These are phyloP conservation scores for Rhagium mordax DNA, from an alignment of 2,888 invertebrate species.

Conservation along the genomic window DNA sequence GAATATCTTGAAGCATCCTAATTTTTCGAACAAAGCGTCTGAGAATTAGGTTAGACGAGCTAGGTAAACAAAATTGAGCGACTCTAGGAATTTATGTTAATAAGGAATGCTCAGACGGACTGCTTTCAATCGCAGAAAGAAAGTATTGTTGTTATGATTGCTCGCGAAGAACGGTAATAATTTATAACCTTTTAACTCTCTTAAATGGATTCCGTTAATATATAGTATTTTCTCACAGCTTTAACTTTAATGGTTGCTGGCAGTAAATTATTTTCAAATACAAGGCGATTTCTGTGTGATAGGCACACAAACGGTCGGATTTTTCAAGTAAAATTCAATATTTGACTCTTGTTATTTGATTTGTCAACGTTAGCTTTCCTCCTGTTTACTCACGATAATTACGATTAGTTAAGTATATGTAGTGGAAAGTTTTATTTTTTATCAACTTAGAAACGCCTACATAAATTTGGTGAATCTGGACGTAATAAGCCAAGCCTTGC, in stretches of 20 bases:
- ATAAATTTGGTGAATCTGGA: too few species aligned
- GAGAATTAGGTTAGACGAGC: slow-evolving; percentile 25
- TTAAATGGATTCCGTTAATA: background rate
- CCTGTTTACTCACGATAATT: background rate
- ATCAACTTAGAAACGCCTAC: too few species aligned
- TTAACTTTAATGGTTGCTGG: background rate
- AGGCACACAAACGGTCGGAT: background rate
- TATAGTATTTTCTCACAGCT: background rate
- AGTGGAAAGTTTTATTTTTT: too few species aligned
- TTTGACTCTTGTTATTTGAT: background rate
- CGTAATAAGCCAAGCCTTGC: too few species aligned
- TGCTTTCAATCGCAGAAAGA: background rate
- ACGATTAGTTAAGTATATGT: background rate
- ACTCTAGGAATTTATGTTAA: slow-evolving; percentile 18
- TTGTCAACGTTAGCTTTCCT: background rate
- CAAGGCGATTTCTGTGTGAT: background rate
- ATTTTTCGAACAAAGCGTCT: slow-evolving; percentile 14
- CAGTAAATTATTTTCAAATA: background rate
- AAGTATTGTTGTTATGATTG: slow-evolving; percentile 7
- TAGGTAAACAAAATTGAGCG: background rate
- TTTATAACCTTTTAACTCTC: slow-evolving; percentile 18
- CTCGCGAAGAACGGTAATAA: background rate
- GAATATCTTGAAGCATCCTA: slow-evolving; percentile 25
- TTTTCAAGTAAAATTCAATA: background rate
- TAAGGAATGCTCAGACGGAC: slow-evolving; percentile 2